Evolutionary conservation across 2,888 invertebrate species (phyloP).

Genomic region (Eupelmus urozonus): DNA sequence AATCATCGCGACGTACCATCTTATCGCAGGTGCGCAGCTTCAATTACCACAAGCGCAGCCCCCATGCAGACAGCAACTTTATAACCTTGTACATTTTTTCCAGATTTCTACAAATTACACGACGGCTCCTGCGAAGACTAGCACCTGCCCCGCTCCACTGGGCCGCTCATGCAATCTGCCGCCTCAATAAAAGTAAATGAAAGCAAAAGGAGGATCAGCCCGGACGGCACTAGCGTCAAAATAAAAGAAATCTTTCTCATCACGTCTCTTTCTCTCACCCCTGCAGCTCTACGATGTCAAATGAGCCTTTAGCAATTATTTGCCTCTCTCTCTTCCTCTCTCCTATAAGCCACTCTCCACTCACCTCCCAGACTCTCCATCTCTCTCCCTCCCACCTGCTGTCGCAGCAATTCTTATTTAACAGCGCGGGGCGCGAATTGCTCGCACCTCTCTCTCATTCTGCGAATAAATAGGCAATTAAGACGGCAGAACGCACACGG

Average conservation of each 20-base stretch:
- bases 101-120: constrained; percentile 72
- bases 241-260: constrained; percentile 48
- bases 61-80: not conserved
- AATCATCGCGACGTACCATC: no score
- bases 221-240: constrained; percentile 47
- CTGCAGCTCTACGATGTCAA: constrained; percentile 27
- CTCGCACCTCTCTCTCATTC: constrained; percentile 46
- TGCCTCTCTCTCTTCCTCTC: not conserved
- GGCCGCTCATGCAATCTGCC: constrained; percentile 24
- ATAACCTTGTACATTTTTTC: constrained; percentile 13
- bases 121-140: constrained; percentile 67
- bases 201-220: constrained; percentile 33
- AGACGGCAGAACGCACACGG: constrained; percentile 44
- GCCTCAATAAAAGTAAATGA: constrained; percentile 49
- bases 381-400: constrained; percentile 28
- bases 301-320: constrained; percentile 55
- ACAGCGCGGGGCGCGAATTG: constrained; percentile 34
- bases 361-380: constrained; percentile 17
- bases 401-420: constrained; percentile 64
- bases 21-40: not conserved
- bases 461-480: constrained; percentile 57
- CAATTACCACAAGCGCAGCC: not conserved
- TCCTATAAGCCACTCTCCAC: not conserved
- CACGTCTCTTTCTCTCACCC: constrained; percentile 17
- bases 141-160: not conserved